These are phyloP conservation scores for Neodontobutis hainanensis DNA, from an alignment of 2,113 vertebrate genomes.

Conservation along the genomic window DNA sequence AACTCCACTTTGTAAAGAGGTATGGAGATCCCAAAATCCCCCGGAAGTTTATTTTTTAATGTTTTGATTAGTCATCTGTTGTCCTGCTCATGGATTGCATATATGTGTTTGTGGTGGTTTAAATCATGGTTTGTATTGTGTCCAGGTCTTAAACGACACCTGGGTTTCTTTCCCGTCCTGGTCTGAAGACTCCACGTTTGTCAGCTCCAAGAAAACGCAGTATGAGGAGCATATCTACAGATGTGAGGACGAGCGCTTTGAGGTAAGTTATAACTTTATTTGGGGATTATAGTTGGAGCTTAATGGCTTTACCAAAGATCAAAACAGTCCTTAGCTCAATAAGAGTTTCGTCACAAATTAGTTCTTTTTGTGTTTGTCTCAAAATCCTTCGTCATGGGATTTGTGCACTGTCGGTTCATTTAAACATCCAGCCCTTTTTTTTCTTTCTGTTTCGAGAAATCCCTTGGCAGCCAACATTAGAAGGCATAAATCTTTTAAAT, in stretches of 20 bases:
- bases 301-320: neutral
- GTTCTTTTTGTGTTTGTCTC: neutral
- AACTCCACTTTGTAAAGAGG: constrained; percentile 97
- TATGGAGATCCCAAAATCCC: constrained; percentile 61
- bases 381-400: neutral
- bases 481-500: no score
- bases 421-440: no score
- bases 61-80: no score
- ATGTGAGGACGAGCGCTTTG: constrained; percentile 97
- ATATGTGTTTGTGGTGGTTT: no score
- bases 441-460: neutral
- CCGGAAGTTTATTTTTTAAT: neutral
- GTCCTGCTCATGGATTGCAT: neutral
- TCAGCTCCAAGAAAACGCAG: constrained; percentile 98
- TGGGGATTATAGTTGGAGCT: neutral
- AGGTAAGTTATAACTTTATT: constrained; percentile 77
- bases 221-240: constrained; percentile 99
- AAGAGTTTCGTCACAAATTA: neutral
- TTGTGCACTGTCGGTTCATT: no score
- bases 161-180: constrained; percentile 99
- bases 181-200: constrained; percentile 98
- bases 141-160: constrained; percentile 95
- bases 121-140: neutral
- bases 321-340: neutral
- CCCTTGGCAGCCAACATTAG: neutral